Evolutionary conservation across 2,888 invertebrate genomes (phyloP), one percentile per base, ranked within the genome.

Genomic region (Apodemia zela): DNA sequence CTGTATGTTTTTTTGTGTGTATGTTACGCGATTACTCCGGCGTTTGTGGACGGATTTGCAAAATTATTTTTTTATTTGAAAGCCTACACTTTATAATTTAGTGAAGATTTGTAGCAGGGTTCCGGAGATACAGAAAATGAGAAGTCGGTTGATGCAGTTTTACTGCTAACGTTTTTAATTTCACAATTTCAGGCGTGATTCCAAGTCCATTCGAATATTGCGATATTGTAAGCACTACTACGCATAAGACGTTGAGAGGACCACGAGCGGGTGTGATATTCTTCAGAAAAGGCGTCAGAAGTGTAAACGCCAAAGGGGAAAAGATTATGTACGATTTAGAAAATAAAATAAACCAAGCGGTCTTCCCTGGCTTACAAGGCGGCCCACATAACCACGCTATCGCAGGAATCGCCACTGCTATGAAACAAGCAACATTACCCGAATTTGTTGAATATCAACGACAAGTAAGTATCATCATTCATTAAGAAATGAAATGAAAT

Each of bases 331-430:
- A 98, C 80, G 98, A 99, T 76, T 85, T 98, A 59, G 98, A 98
- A 85, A 93, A 88, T 71, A 96, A 94, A 80, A 97, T 99, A 77
- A 98, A 99, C 86, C 93, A 94, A 72, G 95, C 97, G 2, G 98
- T 98, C 65, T 98, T 98, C 86, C 98, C 98, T 0, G 97, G 98
- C 0, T 93, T 99, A 59, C 99, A 99, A 89, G 99, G 99, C 54
- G 99, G 99, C 0, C 99, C 99, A 0, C 99, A 99, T 81, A 98
- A 99, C 79, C 96, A 99, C 82, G 95, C 98, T n/a, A 98, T 99
- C 71, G 98, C 97, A 6, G 99, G 94, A 68, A 96, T 99, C 70
- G 98, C 98, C 17, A 98, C 98, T 0, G 95, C 98, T n/a, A 95
- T 99, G 94, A 96, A 96, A 75, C 98, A 98, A 86, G 96, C 97